Percentiles rank a stretch among this genome's conserved stretches.
Conservation (phyloP, 2,888 invertebrate genomes). For the Aporophyla nigra region DNA sequence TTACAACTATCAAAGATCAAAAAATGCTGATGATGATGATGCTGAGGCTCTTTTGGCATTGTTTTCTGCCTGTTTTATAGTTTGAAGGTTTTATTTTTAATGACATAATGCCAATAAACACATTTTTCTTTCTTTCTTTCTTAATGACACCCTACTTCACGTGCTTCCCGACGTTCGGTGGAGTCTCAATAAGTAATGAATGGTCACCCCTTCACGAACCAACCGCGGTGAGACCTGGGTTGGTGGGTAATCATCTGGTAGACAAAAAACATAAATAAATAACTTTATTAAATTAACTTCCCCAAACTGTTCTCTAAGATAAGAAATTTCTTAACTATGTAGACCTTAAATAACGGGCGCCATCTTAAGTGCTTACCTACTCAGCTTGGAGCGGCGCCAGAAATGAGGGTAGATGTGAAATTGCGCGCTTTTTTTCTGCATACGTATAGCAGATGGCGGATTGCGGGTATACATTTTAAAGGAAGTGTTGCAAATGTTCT, state of each 20-base stretch:
- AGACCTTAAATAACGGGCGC: conserved; percentile 45
- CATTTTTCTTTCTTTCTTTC: no score
- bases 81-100: no score
- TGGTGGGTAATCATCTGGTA: neutral
- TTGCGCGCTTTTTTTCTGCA: conserved; percentile 52
- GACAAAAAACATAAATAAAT: conserved; percentile 47
- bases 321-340: conserved; percentile 59
- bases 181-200: no score
- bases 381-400: conserved; percentile 63
- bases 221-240: no score
- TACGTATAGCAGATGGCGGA: conserved; percentile 38
- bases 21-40: no score
- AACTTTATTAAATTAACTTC: conserved; percentile 58
- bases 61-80: no score
- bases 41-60: no score
- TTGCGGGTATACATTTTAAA: conserved; percentile 20
- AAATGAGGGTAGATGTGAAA: conserved; percentile 49
- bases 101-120: no score
- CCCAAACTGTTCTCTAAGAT: conserved; percentile 47
- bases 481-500: conserved; percentile 27
- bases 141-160: no score
- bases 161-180: no score
- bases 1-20: no score
- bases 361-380: conserved; percentile 61
- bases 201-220: no score